phyloP scores from a whole-genome alignment of 2,797 vertebrate species.

The Macropus fuliginosus region DNA sequence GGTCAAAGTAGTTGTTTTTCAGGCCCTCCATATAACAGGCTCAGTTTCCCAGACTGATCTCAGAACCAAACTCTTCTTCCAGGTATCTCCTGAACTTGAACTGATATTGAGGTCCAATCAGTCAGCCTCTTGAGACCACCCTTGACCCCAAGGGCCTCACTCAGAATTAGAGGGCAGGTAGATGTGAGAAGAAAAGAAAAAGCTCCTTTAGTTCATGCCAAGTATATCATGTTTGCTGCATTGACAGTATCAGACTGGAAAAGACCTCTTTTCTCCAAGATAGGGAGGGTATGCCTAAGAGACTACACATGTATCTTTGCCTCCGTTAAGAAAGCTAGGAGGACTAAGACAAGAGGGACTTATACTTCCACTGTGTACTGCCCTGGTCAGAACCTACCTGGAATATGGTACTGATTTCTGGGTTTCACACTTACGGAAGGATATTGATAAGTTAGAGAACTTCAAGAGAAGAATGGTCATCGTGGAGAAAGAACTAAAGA shows the following conservation, averaged over 20 bases:
- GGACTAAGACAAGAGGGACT: not conserved
- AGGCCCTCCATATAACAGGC: not conserved
- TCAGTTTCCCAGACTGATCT: constrained; percentile 9
- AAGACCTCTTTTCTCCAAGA: not conserved
- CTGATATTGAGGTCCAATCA: constrained; percentile 8
- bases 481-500: not conserved
- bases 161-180: constrained; percentile 55
- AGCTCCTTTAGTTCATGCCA: constrained; percentile 40
- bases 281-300: not conserved
- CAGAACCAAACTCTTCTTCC: constrained; percentile 2
- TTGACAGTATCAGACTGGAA: constrained; percentile 34
- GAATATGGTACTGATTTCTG: not conserved
- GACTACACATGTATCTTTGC: not conserved
- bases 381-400: not conserved
- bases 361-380: not conserved
- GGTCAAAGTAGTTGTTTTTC: not conserved
- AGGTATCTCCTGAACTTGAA: constrained; percentile 12
- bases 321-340: not conserved
- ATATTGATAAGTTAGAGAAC: not conserved
- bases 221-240: constrained; percentile 23
- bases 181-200: constrained; percentile 18
- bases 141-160: constrained; percentile 13
- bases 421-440: not conserved
- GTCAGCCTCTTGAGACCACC: constrained; percentile 38
- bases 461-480: not conserved